A percentile compares a stretch with the other conserved stretches of the same genome.
These are phyloP conservation scores for Ditula angustiorana DNA, from an alignment of 2,888 invertebrate genomes.

Conservation along the genomic window DNA sequence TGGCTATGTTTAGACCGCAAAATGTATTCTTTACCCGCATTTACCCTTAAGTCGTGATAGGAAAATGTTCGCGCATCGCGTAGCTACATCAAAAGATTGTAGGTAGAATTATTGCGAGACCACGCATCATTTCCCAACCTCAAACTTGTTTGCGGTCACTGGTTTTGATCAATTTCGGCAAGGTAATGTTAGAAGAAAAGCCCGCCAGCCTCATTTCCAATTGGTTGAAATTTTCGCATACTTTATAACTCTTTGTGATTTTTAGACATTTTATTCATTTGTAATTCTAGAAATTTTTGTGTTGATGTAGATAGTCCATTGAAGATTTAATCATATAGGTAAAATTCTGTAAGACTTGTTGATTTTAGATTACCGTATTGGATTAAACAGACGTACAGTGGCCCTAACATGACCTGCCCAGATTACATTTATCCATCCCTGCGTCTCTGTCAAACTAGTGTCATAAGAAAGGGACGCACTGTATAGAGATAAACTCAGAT, in stretches of 20 bases:
- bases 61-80: conserved; percentile 42
- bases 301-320: background rate
- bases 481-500: too few species aligned
- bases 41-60: conserved; percentile 24
- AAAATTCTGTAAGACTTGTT: background rate
- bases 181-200: conserved; percentile 29
- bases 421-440: too few species aligned
- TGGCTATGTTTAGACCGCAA: conserved; percentile 7
- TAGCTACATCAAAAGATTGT: conserved; percentile 44
- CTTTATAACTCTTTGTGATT: conserved; percentile 3
- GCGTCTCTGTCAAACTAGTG: too few species aligned
- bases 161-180: conserved; percentile 34
- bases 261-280: background rate
- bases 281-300: background rate
- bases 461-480: too few species aligned
- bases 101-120: conserved; percentile 26
- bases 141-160: conserved; percentile 42
- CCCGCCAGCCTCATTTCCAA: conserved; percentile 14
- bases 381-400: too few species aligned
- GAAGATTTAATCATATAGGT: background rate
- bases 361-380: too few species aligned
- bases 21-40: conserved; percentile 6
- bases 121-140: conserved; percentile 38
- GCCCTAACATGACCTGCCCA: too few species aligned
- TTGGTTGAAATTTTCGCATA: conserved; percentile 14